Evolutionary conservation across 1,140 invertebrate genomes (phyloP).

Genomic region (Brachystomella parvula): DNA sequence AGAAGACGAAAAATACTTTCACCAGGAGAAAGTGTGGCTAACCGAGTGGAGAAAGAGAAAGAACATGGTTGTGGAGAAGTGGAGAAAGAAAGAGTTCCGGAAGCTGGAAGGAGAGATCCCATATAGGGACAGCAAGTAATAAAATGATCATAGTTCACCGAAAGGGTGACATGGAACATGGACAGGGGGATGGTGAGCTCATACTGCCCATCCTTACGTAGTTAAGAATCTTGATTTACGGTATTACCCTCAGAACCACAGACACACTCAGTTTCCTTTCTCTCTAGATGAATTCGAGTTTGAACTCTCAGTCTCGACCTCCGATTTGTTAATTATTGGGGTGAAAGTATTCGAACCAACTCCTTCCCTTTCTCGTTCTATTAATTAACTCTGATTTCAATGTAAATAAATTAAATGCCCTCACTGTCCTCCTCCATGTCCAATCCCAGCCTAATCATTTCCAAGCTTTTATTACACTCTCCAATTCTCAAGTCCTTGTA

Average conservation of each 20-base stretch:
- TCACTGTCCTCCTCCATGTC: too few species aligned
- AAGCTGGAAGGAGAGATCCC: conserved; percentile 18
- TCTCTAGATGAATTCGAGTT: too few species aligned
- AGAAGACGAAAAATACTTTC: neutral
- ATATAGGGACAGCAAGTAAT: conserved; percentile 32
- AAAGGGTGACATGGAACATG: conserved; percentile 28
- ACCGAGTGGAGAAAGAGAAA: neutral
- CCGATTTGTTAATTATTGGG: neutral
- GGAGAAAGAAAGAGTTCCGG: conserved; percentile 13
- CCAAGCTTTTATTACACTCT: too few species aligned
- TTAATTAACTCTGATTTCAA: too few species aligned
- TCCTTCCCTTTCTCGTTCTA: too few species aligned
- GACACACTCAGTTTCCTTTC: neutral
- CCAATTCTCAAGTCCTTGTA: too few species aligned
- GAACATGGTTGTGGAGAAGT: neutral
- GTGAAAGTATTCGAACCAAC: neutral
- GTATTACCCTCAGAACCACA: neutral
- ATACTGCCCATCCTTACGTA: conserved; percentile 21
- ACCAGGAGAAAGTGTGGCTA: neutral
- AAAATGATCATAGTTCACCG: conserved; percentile 34
- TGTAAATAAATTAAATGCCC: too few species aligned
- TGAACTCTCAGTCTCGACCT: conserved; percentile 1
- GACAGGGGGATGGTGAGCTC: conserved; percentile 28
- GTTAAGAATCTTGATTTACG: conserved; percentile 27
- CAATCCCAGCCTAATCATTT: too few species aligned